Conservation (phyloP, 2,888 invertebrate genomes). For the Acanthosepion lycidas region DNA sequence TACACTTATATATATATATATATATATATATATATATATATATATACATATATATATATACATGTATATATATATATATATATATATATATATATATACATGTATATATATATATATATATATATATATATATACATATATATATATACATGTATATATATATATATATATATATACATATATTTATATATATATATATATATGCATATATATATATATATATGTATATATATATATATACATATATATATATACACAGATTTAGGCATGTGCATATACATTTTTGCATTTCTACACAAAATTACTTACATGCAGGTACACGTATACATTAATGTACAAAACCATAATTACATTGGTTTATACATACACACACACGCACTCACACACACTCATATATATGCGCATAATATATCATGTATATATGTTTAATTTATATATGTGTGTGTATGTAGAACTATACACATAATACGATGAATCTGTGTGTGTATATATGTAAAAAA, state of each 20-base stretch:
- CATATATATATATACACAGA: background rate
- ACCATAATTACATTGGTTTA: too few relatives aligned
- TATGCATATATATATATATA: background rate
- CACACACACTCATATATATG: background rate
- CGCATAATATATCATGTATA: background rate
- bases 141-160: background rate
- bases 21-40: background rate
- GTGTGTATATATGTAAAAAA: background rate
- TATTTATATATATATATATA: constrained; percentile 10
- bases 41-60: background rate
- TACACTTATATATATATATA: background rate
- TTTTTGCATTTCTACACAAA: too few relatives aligned
- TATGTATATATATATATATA: background rate
- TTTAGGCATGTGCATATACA: background rate
- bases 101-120: background rate
- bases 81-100: background rate
- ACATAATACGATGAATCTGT: background rate
- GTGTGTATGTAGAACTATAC: background rate
- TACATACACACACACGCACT: too few relatives aligned
- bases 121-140: background rate
- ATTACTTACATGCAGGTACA: too few relatives aligned
- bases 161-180: background rate
- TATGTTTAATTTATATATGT: background rate
- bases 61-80: background rate
- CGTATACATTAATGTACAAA: too few relatives aligned